These are phyloP conservation scores for Pyrocephalus nanus DNA, from an alignment of 2,797 vertebrate genomes.

Conservation along the genomic window DNA sequence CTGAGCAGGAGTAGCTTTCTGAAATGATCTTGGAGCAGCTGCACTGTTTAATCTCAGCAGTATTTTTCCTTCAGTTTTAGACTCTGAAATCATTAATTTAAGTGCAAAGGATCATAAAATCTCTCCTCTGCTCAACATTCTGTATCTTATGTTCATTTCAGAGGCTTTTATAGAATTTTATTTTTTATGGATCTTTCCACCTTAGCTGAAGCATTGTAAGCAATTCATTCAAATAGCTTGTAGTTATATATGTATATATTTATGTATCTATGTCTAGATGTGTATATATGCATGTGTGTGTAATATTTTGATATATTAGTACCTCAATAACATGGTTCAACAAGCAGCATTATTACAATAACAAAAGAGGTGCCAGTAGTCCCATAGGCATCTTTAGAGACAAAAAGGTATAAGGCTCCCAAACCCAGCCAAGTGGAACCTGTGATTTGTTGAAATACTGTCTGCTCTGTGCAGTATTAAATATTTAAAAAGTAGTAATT, in stretches of 20 bases:
- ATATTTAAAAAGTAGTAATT: not conserved
- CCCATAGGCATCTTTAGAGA: not conserved
- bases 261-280: not conserved
- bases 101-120: slow-evolving; percentile 45
- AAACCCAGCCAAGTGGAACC: not conserved
- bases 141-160: slow-evolving; percentile 22
- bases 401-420: not conserved
- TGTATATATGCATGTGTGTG: not conserved
- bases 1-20: not conserved
- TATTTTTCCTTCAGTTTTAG: slow-evolving; percentile 41
- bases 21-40: slow-evolving; percentile 3
- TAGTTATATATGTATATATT: not conserved
- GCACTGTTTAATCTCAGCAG: not conserved
- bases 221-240: not conserved
- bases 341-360: not conserved
- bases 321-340: not conserved
- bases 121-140: slow-evolving; percentile 1
- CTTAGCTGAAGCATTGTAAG: not conserved
- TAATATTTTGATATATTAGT: not conserved
- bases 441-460: not conserved
- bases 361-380: not conserved
- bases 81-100: slow-evolving; percentile 44
- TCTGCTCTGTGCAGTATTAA: not conserved
- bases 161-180: not conserved
- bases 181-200: not conserved